Conservation (phyloP, 2,113 vertebrate genomes). For the Pteruthius melanotis region DNA sequence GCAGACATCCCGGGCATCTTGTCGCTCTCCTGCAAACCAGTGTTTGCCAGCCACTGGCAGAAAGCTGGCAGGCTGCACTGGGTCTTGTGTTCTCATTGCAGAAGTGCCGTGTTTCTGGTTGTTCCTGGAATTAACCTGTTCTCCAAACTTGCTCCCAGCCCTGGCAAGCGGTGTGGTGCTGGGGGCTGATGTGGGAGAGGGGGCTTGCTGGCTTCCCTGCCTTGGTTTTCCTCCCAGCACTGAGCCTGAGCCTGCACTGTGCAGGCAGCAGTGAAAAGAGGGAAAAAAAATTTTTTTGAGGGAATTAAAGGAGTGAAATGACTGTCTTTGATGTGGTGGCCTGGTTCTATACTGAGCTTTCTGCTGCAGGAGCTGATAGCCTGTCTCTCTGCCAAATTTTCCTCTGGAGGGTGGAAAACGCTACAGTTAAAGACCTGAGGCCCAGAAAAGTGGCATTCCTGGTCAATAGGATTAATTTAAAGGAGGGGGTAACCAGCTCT, state of each 20-base stretch:
- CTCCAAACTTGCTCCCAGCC: background rate
- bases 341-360: background rate
- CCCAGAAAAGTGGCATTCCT: background rate
- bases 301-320: background rate
- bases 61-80: background rate
- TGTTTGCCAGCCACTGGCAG: background rate
- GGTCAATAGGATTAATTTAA: background rate
- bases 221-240: background rate
- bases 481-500: background rate
- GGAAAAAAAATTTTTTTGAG: too few species aligned
- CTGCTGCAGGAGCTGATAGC: background rate
- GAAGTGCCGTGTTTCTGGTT: fast-evolving
- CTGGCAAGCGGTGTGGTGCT: fast-evolving
- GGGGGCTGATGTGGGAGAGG: fast-evolving
- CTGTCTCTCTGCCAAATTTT: background rate
- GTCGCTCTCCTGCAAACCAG: background rate
- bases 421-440: background rate
- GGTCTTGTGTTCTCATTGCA: fast-evolving
- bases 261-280: background rate
- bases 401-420: background rate
- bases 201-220: background rate
- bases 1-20: fast-evolving
- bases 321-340: background rate
- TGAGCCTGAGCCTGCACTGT: background rate
- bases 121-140: background rate